Evolutionary conservation across 2,797 vertebrate species (phyloP).

Genomic region (Pseudochaenichthys georgianus): DNA sequence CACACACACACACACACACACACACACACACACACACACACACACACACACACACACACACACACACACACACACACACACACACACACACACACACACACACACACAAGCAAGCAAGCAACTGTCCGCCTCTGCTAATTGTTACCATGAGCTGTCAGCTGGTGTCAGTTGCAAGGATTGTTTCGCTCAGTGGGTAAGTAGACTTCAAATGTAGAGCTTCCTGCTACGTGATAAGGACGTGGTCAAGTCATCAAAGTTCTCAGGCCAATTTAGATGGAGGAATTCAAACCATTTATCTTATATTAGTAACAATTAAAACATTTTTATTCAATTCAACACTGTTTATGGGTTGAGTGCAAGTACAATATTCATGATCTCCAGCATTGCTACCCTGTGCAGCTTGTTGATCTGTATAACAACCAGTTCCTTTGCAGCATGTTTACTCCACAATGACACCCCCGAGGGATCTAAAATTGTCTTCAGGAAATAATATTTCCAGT

Average conservation of each 20-base stretch:
- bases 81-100: too few species aligned
- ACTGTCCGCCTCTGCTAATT: conserved; percentile 60
- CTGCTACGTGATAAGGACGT: conserved; percentile 17
- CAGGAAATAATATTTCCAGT: background rate
- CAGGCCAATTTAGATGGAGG: conserved; percentile 11
- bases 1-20: too few species aligned
- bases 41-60: too few species aligned
- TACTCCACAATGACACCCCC: background rate
- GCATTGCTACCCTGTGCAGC: too few species aligned
- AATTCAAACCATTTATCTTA: conserved; percentile 44
- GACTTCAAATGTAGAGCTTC: conserved; percentile 61
- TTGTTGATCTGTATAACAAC: too few species aligned
- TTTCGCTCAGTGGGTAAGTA: conserved; percentile 62
- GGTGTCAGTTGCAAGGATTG: conserved; percentile 53
- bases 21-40: too few species aligned
- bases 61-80: too few species aligned
- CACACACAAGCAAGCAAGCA: too few species aligned
- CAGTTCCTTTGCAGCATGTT: background rate
- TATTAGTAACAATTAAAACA: background rate
- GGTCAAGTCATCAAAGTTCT: conserved; percentile 42
- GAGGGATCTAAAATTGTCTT: conserved; percentile 5
- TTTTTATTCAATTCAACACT: background rate
- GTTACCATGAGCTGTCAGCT: conserved; percentile 55
- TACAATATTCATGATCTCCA: background rate
- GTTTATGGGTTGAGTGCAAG: background rate